Evolutionary conservation across 1,140 invertebrate genomes (phyloP).

Genomic region (Rhopalosiphum maidis): DNA sequence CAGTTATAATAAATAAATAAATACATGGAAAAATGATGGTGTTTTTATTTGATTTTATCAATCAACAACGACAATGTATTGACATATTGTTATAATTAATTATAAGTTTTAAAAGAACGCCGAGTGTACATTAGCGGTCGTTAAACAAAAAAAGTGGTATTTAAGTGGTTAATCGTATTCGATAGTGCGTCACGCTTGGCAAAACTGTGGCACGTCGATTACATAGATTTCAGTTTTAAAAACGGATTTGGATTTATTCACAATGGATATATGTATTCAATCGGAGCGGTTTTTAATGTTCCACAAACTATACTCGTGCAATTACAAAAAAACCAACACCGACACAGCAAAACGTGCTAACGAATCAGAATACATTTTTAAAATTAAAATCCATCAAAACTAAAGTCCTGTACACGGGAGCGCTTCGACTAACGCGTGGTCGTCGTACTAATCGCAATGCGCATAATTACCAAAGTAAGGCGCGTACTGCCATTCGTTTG

Average conservation of each 20-base stretch:
- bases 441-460: no score
- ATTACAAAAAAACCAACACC: background rate
- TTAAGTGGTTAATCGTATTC: background rate
- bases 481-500: no score
- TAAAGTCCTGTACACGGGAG: background rate
- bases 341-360: background rate
- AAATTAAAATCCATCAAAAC: background rate
- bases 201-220: background rate
- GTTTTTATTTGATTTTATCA: background rate
- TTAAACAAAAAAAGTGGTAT: background rate
- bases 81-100: background rate
- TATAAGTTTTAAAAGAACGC: background rate
- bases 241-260: background rate
- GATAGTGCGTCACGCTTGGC: background rate
- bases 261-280: background rate
- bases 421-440: no score
- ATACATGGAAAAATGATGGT: background rate
- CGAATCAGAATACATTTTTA: background rate
- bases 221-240: background rate
- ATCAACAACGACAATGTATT: background rate
- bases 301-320: no score
- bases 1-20: no score
- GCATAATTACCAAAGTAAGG: no score
- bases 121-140: no score
- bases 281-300: background rate